Evolutionary conservation across 2,113 vertebrate genomes (phyloP), one percentile per base, ranked within the genome.

Genomic region (Nanorana parkeri): DNA sequence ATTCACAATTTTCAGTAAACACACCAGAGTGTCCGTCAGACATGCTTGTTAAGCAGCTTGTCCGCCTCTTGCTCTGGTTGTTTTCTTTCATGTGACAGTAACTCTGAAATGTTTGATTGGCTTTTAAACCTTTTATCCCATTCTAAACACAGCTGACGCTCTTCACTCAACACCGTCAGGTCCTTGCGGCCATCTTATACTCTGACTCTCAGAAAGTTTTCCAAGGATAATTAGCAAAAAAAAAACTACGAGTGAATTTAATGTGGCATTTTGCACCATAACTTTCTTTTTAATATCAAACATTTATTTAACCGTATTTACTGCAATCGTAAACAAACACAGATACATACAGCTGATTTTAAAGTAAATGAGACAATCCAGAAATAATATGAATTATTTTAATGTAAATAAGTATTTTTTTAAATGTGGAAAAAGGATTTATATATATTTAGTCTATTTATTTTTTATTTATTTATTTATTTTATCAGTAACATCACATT

Each of bases 41-140:
- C 63, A 21, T 28, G 4, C 8, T 23, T 26, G 8, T 23, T 17
- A 29, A 77, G n/a, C 36, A 66, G 23, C 41, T 52, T 28, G 41
- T 10, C 41, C 21, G 11, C 26, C 36, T 28, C 75, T 10, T 5
- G 58, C 20, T 41, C 23, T 21, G 4, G 29, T 13, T 47, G 24
- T 51, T 28, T 52, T 21, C 61, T 56, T 75, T 75, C 55, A 75
- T 41, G 72, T 75, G 72, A 36, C 72, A 75, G 29, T 75, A 75
- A 52, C 41, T 52, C 60, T 66, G 15, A 28, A 51, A 66, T 29
- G 60, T 54, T 64, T 56, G 63, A 67, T 78, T 78, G 51, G 26
- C 64, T 78, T 29, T 32, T 55, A 78, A 67, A 67, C 77, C 64
- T 67, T 79, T 66, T 68, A 79, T 80, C 32, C 68, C 56, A 41